Conservation (phyloP, 2,797 vertebrate species). For the Danio tinwini region DNA sequence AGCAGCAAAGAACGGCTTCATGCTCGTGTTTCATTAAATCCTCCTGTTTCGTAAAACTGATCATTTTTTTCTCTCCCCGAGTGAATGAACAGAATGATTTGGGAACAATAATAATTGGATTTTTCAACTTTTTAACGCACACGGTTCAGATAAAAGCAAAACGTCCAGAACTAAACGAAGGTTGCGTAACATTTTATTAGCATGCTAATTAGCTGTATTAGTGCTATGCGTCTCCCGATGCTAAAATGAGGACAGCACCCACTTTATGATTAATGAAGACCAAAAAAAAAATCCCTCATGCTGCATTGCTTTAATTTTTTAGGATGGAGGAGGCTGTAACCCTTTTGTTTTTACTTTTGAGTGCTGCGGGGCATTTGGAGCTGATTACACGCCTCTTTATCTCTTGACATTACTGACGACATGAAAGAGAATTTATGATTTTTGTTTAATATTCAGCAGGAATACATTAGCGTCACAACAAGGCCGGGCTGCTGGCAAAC, state of each 20-base stretch:
- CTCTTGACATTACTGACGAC: slow-evolving; percentile 71
- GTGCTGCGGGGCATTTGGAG: slow-evolving; percentile 68
- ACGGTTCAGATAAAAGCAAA: not conserved
- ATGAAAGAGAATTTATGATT: slow-evolving; percentile 81
- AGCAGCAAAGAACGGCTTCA: slow-evolving; percentile 7
- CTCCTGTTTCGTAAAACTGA: not conserved
- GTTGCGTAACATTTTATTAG: not conserved
- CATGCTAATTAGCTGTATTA: not conserved
- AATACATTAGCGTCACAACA: slow-evolving; percentile 71
- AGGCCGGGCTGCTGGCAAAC: slow-evolving; percentile 46
- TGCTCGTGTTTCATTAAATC: not conserved
- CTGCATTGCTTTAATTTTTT: slow-evolving; percentile 21
- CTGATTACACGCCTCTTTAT: slow-evolving; percentile 74
- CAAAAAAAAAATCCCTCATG: not conserved
- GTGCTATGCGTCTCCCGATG: slow-evolving; percentile 14
- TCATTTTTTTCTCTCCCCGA: not conserved
- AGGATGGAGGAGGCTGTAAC: slow-evolving; percentile 20
- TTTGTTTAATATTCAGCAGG: slow-evolving; percentile 79
- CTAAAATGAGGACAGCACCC: slow-evolving; percentile 24
- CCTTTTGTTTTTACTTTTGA: slow-evolving; percentile 45
- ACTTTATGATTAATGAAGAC: slow-evolving; percentile 24
- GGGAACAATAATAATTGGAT: not conserved
- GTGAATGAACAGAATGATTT: not conserved
- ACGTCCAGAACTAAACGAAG: not conserved
- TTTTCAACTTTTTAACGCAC: not conserved